These are phyloP conservation scores for Aramus guarauna DNA, from an alignment of 2,113 vertebrate species.

Conservation along the genomic window DNA sequence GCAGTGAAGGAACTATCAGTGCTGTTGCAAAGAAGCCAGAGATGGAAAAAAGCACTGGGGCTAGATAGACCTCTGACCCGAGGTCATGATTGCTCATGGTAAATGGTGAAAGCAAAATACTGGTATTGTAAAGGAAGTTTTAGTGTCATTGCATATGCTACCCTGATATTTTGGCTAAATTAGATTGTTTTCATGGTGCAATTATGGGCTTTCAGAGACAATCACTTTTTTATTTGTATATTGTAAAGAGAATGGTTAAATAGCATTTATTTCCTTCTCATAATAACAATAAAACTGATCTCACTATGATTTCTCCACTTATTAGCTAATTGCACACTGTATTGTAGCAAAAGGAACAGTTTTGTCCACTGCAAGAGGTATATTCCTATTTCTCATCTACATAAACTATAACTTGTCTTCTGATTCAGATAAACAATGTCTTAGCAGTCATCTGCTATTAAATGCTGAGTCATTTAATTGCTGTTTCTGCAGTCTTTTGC, in stretches of 20 bases:
- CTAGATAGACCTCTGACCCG: not conserved
- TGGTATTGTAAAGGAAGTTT: not conserved
- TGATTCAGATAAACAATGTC: not conserved
- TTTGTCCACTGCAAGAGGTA: not conserved
- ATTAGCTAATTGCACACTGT: not conserved
- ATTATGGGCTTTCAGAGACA: not conserved
- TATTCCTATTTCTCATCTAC: not conserved
- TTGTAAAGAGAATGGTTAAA: not conserved
- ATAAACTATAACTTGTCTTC: not conserved
- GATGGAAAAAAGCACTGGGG: not conserved
- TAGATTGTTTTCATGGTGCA: not conserved
- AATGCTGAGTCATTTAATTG: slow-evolving; percentile 45
- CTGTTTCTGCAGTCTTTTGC: slow-evolving; percentile 16
- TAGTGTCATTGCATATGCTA: not conserved
- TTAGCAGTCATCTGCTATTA: slow-evolving; percentile 13
- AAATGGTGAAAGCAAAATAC: not conserved
- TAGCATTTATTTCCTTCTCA: not conserved
- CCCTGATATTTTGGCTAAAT: not conserved
- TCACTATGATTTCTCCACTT: not conserved
- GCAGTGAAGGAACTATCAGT: not conserved
- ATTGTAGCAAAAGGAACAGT: not conserved
- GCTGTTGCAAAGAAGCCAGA: not conserved
- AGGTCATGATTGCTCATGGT: not conserved
- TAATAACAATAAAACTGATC: not conserved
- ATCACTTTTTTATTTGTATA: not conserved